Evolutionary conservation across 2,888 invertebrate genomes (phyloP).

Genomic region (Slavum lentiscoides): DNA sequence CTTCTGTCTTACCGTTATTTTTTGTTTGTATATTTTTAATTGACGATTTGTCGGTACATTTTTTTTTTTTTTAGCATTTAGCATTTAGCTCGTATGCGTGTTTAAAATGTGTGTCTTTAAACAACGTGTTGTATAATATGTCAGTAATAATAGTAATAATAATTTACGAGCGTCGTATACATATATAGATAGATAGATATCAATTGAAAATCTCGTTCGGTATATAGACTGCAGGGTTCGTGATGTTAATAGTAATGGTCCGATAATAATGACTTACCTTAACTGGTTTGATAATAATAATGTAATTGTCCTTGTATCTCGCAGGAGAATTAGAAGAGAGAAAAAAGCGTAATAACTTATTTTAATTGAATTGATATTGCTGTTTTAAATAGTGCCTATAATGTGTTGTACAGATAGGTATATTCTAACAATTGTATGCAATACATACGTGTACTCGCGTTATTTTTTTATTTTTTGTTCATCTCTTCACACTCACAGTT

Average conservation of each 20-base stretch:
- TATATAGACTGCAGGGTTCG: not conserved
- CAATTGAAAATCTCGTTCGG: not conserved
- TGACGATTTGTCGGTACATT: not conserved
- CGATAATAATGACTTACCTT: slow-evolving; percentile 4
- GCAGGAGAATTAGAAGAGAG: not conserved
- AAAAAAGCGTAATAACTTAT: too few species aligned
- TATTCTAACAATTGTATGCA: too few species aligned
- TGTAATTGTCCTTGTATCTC: not conserved
- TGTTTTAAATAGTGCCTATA: not conserved
- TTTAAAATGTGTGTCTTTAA: not conserved
- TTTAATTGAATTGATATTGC: not conserved
- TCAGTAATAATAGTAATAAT: not conserved
- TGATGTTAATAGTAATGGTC: not conserved
- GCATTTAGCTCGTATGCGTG: not conserved
- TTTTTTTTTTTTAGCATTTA: not conserved
- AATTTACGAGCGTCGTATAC: not conserved
- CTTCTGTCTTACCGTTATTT: too few species aligned
- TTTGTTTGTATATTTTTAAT: not conserved
- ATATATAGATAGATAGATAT: not conserved
- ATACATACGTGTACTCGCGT: too few species aligned
- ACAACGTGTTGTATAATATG: not conserved
- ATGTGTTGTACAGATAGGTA: not conserved
- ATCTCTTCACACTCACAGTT: too few species aligned
- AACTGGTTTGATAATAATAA: not conserved
- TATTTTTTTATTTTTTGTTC: too few species aligned